A percentile compares a stretch with the other conserved stretches of the same genome.
Evolutionary conservation across 1,140 invertebrate genomes (phyloP).

Genomic region (Diorhabda elongata): DNA sequence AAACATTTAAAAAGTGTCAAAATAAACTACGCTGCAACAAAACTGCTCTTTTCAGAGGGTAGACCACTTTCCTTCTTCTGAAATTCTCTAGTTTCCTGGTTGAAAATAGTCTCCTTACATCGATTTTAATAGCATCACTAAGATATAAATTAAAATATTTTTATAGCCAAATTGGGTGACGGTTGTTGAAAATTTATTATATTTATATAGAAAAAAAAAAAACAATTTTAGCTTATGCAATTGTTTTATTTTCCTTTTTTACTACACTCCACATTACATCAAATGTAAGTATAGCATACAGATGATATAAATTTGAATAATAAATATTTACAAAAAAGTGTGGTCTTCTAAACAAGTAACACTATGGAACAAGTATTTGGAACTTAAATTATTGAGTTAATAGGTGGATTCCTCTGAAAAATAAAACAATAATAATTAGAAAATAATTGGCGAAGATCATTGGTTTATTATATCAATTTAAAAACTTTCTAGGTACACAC

Average conservation of each 20-base stretch:
- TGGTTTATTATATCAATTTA: no score
- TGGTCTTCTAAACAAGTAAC: constrained; percentile 7
- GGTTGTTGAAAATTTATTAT: no score
- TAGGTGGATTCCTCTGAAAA: constrained; percentile 16
- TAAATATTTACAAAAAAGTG: constrained; percentile 3
- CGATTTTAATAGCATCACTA: no score
- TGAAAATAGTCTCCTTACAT: no score
- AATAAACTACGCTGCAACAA: no score
- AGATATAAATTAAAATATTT: no score
- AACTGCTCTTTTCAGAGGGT: no score
- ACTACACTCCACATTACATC: neutral
- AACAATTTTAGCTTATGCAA: neutral
- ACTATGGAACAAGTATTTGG: constrained; percentile 6
- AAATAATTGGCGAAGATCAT: neutral
- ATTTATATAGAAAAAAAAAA: neutral
- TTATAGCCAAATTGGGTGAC: no score
- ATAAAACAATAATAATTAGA: constrained; percentile 4
- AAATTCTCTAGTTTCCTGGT: no score
- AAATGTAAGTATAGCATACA: neutral
- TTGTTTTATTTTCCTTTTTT: constrained; percentile 1
- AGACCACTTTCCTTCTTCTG: no score
- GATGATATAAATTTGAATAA: neutral
- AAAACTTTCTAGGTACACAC: no score
- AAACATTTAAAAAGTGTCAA: no score
- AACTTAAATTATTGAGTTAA: constrained; percentile 11